Conservation (phyloP, 2,797 vertebrate genomes). For the Chaunax sp. region DNA sequence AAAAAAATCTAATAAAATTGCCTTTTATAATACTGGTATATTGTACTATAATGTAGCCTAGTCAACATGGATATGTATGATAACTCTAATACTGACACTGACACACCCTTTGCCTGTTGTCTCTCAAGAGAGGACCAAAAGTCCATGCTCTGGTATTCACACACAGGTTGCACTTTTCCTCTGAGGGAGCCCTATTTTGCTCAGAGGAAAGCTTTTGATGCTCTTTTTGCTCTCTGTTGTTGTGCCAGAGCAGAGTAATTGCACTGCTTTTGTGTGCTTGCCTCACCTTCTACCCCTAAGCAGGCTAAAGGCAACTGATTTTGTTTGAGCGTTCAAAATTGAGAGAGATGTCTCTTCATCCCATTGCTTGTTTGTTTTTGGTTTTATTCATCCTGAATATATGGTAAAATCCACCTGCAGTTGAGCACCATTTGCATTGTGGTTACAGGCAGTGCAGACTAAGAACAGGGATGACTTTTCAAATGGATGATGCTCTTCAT, state of each 20-base stretch:
- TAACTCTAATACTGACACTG: slow-evolving; percentile 33
- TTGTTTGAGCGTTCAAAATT: slow-evolving; percentile 83
- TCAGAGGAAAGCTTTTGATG: slow-evolving; percentile 85
- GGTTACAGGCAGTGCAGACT: slow-evolving; percentile 1
- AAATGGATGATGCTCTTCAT: background rate
- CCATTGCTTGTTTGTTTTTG: slow-evolving; percentile 66
- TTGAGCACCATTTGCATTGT: slow-evolving; percentile 47
- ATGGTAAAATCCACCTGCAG: slow-evolving; percentile 52
- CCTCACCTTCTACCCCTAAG: slow-evolving; percentile 86
- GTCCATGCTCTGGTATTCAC: slow-evolving; percentile 78
- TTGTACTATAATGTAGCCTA: slow-evolving; percentile 6
- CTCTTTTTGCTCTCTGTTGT: slow-evolving; percentile 86
- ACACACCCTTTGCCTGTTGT: slow-evolving; percentile 57
- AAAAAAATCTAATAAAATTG: background rate
- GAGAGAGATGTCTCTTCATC: slow-evolving; percentile 81
- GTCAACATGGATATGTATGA: slow-evolving; percentile 37
- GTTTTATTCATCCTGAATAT: slow-evolving; percentile 62
- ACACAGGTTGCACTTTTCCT: slow-evolving; percentile 80
- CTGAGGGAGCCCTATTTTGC: slow-evolving; percentile 78
- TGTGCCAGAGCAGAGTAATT: slow-evolving; percentile 87
- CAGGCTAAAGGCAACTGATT: slow-evolving; percentile 86
- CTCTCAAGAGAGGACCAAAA: slow-evolving; percentile 66
- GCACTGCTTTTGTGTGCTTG: slow-evolving; percentile 82
- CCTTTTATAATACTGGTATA: background rate
- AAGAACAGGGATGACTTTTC: slow-evolving; percentile 10